A percentile compares a stretch with the other conserved stretches of the same genome.
Evolutionary conservation across 2,888 invertebrate species (phyloP).

Genomic region (Campoplex nolae): DNA sequence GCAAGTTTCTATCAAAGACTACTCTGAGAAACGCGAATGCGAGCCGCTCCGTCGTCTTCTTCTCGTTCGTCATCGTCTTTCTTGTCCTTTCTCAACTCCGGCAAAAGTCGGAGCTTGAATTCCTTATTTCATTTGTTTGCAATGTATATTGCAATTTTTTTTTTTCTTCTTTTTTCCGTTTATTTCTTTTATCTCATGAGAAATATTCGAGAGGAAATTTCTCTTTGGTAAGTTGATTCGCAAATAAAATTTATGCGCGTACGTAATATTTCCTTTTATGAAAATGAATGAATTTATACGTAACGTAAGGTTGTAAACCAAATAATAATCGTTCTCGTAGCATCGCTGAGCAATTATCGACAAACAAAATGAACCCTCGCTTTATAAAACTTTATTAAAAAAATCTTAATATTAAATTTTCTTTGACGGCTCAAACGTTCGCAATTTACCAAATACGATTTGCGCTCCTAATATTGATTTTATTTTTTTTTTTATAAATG

Average conservation of each 20-base stretch:
- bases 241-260: neutral
- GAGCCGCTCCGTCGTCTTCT: constrained; percentile 35
- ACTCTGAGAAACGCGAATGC: constrained; percentile 52
- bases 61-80: constrained; percentile 53
- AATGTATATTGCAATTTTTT: neutral
- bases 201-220: neutral
- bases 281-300: neutral
- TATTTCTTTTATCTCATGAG: neutral
- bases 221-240: neutral
- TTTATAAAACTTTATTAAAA: too few relatives aligned
- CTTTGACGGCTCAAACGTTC: too few relatives aligned
- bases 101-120: constrained; percentile 26
- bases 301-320: neutral
- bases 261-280: neutral
- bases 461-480: neutral
- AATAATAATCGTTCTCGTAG: too few relatives aligned
- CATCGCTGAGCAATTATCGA: too few relatives aligned
- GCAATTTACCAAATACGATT: neutral
- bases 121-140: constrained; percentile 35
- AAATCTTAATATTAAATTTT: too few relatives aligned
- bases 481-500: neutral
- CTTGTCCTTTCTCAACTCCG: constrained; percentile 16
- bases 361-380: too few relatives aligned
- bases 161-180: neutral
- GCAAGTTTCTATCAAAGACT: constrained; percentile 67